phyloP scores from a whole-genome alignment of 2,888 invertebrate species.

The Desoria tigrina region DNA sequence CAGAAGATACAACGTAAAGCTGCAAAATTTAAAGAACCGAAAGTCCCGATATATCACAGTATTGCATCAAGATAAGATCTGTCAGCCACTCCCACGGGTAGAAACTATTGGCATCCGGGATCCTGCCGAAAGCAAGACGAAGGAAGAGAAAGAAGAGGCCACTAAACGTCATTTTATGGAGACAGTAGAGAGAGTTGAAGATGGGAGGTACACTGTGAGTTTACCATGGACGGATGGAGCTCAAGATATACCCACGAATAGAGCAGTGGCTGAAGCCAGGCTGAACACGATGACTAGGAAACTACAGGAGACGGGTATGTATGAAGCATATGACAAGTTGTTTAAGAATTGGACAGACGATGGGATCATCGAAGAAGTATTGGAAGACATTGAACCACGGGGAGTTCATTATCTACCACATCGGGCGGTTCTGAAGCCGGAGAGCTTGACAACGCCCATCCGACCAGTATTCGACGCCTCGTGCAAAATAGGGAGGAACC shows the following conservation, averaged over 20 bases:
- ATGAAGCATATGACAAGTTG: constrained; percentile 5
- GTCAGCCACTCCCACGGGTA: neutral
- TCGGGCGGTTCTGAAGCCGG: constrained; percentile 46
- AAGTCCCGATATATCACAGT: neutral
- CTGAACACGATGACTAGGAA: neutral
- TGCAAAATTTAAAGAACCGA: neutral
- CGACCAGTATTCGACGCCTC: no score
- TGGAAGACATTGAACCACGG: constrained; percentile 21
- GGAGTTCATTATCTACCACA: constrained; percentile 29
- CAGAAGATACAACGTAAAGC: no score
- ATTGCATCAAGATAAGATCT: constrained; percentile 11
- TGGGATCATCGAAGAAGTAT: constrained; percentile 53
- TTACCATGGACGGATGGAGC: constrained; percentile 2
- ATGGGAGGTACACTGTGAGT: neutral
- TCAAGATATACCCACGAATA: neutral
- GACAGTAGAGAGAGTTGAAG: neutral
- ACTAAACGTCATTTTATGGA: neutral
- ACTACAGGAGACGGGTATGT: neutral
- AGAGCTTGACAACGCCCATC: no score
- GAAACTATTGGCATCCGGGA: no score
- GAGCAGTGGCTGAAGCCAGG: neutral
- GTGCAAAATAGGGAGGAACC: no score
- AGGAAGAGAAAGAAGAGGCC: neutral
- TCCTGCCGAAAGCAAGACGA: no score
- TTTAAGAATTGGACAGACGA: constrained; percentile 21